Evolutionary conservation across 2,888 invertebrate species (phyloP), one percentile per base, ranked within the genome.

Genomic region (Conops quadrifasciatus): DNA sequence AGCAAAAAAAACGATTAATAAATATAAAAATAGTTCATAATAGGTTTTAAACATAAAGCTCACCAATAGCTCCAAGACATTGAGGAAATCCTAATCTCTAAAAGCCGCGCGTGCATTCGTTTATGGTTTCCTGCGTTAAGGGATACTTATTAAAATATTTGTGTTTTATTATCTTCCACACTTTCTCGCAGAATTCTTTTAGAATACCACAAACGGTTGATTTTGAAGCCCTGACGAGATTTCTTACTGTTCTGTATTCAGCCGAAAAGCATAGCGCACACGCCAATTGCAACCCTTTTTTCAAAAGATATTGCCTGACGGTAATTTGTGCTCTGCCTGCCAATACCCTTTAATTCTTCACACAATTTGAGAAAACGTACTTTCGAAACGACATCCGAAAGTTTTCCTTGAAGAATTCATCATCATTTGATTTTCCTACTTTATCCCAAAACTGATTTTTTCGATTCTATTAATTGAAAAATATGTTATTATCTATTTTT

Each of bases 241-340:
- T 53, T 53, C 21, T 19, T 19, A 53, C 53, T 21, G n/a, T 53
- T 53, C 53, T 21, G 11, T 53, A 53, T 11, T 53, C 53, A 53
- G 53, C 24, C 11, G 53, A 53, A 19, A 19, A 53, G n/a, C 53
- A 53, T 5, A 2, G 9, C n/a, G n/a, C n/a, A 53, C 53, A 53
- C 21, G 53, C 53, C 53, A 53, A 53, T 53, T 53, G 53, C 53
- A 11, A 53, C 53, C 53, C 53, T 53, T 53, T 53, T 53, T 21
- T n/a, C 19, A 2, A 53, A 53, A 53, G 53, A 19, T 53, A 53
- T 53, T 19, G 53, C 53, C 53, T 21, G 53, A 21, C 53, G 53
- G 53, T 53, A 53, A 53, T 53, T 53, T 53, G 53, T 53, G 53
- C n/a, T 21, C 19, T 9, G 53, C 45, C 64, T 56, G 71, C 53